Evolutionary conservation across 2,113 vertebrate species (phyloP).

Genomic region (Malurus cyaneus): DNA sequence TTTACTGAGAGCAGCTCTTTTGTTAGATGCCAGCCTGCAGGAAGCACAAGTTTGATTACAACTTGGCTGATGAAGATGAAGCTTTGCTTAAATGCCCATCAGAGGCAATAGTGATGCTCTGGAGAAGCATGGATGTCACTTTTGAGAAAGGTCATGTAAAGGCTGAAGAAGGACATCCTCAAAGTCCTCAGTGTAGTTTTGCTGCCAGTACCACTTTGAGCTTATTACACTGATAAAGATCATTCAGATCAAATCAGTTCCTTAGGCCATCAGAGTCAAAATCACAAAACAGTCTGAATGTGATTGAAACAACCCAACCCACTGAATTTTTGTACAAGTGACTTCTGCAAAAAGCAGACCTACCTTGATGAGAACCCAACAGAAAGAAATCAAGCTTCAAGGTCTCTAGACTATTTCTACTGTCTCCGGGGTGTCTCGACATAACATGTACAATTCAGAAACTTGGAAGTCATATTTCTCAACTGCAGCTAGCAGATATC

Average conservation of each 20-base stretch:
- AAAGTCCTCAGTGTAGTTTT: not conserved
- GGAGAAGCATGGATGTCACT: not conserved
- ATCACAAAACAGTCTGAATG: not conserved
- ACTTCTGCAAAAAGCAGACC: not conserved
- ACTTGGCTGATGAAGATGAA: not conserved
- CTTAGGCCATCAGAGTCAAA: not conserved
- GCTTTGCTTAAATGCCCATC: not conserved
- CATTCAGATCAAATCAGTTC: not conserved
- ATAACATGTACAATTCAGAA: not conserved
- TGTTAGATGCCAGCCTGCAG: not conserved
- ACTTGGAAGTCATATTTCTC: not conserved
- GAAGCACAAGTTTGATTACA: not conserved
- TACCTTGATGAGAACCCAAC: not conserved
- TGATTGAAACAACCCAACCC: not conserved
- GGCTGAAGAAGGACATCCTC: not conserved
- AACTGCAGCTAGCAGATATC: not conserved
- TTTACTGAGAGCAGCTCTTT: not conserved
- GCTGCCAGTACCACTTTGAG: not conserved
- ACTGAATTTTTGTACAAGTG: not conserved
- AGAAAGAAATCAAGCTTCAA: slow-evolving; percentile 3
- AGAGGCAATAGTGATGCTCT: not conserved
- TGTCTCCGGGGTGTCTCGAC: not conserved
- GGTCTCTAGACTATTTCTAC: not conserved
- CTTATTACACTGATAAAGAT: not conserved
- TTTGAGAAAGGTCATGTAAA: not conserved